Conservation (phyloP, 2,113 vertebrate genomes). For the Stictonetta naevosa region DNA sequence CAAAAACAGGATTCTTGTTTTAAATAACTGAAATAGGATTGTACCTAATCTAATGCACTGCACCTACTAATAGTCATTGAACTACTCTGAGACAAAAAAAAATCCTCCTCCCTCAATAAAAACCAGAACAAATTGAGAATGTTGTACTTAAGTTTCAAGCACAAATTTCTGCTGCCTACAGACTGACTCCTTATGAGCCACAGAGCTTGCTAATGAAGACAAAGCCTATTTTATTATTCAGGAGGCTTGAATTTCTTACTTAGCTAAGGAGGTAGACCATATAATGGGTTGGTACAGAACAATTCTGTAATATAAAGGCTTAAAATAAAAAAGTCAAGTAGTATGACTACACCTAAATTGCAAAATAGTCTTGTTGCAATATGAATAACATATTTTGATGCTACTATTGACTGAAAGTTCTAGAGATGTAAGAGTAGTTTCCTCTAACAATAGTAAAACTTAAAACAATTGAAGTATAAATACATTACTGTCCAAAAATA, state of each 20-base stretch:
- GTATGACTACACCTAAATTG: neutral
- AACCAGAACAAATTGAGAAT: neutral
- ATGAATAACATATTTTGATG: neutral
- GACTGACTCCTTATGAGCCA: neutral
- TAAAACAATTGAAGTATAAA: neutral
- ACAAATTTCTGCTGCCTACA: neutral
- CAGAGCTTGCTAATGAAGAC: neutral
- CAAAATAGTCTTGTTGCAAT: neutral
- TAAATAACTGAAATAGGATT: neutral
- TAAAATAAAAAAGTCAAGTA: neutral
- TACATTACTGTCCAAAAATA: neutral
- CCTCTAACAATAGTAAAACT: neutral
- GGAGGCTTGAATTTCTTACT: neutral
- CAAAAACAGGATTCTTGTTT: neutral
- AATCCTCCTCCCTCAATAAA: neutral
- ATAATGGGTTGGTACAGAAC: neutral
- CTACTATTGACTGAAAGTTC: neutral
- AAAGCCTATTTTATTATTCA: neutral
- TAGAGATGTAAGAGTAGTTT: neutral
- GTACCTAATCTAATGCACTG: neutral
- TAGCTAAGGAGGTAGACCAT: neutral
- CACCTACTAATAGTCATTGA: neutral
- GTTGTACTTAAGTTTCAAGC: neutral
- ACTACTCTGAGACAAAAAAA: neutral
- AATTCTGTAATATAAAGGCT: neutral